phyloP scores from a whole-genome alignment of 1,140 invertebrate genomes.

The Drosophila dunni region DNA sequence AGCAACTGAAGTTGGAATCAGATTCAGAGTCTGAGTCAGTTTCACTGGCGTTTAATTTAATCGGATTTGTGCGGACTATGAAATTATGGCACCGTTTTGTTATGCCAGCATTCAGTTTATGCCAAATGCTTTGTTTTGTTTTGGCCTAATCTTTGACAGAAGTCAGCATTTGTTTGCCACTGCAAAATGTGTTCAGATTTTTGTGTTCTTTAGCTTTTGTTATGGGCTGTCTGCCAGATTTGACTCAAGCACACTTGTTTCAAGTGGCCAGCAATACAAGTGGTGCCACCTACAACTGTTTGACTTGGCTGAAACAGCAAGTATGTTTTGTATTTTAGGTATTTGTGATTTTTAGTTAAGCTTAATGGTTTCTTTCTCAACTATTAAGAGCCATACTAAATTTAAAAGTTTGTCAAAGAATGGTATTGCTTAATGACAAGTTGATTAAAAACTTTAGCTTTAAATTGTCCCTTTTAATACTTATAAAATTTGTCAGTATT shows the following conservation, averaged over 20 bases:
- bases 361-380: no score
- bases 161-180: conserved; percentile 72
- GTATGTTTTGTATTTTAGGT: not conserved
- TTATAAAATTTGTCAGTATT: no score
- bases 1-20: not conserved
- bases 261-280: conserved; percentile 35
- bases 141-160: conserved; percentile 78
- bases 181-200: conserved; percentile 75
- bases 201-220: conserved; percentile 6
- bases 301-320: not conserved
- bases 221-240: conserved; percentile 42
- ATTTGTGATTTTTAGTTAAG: no score
- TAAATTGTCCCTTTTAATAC: no score
- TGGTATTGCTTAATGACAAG: no score
- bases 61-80: conserved; percentile 76
- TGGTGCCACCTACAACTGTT: conserved; percentile 6
- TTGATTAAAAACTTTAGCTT: no score
- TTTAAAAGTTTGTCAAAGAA: no score
- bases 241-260: conserved; percentile 43
- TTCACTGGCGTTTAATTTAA: conserved; percentile 74
- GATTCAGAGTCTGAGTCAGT: conserved; percentile 48
- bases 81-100: conserved; percentile 74
- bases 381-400: no score
- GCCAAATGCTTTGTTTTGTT: conserved; percentile 77
- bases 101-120: conserved; percentile 66